Base-by-base conservation (phyloP, 2,888 invertebrate species). In the Druceiella hillmani region DNA sequence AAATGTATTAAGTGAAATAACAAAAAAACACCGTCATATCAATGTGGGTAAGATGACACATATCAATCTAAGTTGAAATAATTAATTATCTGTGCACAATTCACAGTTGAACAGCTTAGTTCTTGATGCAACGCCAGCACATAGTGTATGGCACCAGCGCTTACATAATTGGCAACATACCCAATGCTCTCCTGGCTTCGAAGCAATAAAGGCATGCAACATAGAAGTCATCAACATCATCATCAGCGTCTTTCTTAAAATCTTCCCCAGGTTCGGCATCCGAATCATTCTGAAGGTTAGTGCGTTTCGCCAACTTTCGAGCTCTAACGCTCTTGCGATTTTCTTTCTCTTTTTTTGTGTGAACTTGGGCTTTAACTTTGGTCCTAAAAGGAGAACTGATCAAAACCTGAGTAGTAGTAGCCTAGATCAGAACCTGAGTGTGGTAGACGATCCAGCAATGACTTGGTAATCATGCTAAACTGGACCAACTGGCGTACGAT, bases 151-250 rank as follows among this genome's bases (percentile, higher is more conserved):
- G 22, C 22, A 20, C 22, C n/a, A 20, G 6, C 22, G 22, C 22
- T 20, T 20, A 20, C 22, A 20, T 20, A 20, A 20, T 20, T 20
- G 22, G 22, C 22, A 20, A 20, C 6, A 20, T 20, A 20, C 22
- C 22, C 22, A 20, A 20, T 20, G 22, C 22, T 20, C 22, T 20
- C 22, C 22, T 20, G 22, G 22, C 22, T 20, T 20, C 22, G 22
- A 20, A 7, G 22, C 22, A 20, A 20, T 20, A 20, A 20, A 6
- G 22, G 22, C 22, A 20, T 20, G n/a, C 6, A 20, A n/a, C 22
- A n/a, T 20, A 6, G n/a, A n/a, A 20, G 6, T 20, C 22, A 20
- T 20, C 22, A 6, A 20, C n/a, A n/a, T n/a, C 22, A n/a, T 20
- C 22, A 20, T 20, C 22, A 20, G 22, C 22, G 22, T 20, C 22